A percentile compares a stretch with the other conserved stretches of the same genome.
phyloP scores from a whole-genome alignment of 2,113 vertebrate genomes.

The Alces alces region DNA sequence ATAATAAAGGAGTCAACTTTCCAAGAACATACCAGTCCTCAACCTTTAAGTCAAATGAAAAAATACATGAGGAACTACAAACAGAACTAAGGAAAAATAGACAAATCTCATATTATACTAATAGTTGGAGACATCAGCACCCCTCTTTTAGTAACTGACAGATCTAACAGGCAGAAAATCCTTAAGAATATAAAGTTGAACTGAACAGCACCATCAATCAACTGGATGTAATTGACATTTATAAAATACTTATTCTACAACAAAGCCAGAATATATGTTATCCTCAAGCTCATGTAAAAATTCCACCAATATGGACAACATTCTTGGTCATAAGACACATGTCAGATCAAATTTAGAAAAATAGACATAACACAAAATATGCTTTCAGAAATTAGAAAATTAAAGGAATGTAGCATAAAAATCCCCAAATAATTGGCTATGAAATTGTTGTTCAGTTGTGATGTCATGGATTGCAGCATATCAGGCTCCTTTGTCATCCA shows the following conservation, averaged over 20 bases:
- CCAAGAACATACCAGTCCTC: neutral
- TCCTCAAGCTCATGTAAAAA: neutral
- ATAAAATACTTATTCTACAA: neutral
- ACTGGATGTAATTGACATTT: neutral
- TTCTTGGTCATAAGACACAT: neutral
- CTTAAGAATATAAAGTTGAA: neutral
- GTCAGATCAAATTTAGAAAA: neutral
- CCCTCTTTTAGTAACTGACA: neutral
- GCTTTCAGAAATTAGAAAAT: neutral
- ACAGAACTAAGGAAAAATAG: neutral
- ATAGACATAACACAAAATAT: neutral
- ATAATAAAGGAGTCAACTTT: neutral
- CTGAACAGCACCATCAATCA: neutral
- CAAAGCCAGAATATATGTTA: neutral
- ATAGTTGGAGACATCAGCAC: neutral
- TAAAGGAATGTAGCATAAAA: neutral
- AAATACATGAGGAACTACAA: neutral
- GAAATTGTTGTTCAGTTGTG: neutral
- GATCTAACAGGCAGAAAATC: neutral
- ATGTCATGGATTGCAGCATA: neutral
- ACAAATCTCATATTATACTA: neutral
- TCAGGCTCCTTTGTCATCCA: neutral
- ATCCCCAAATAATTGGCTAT: neutral
- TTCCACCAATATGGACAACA: neutral
- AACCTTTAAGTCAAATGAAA: neutral